Evolutionary conservation across 2,888 invertebrate species (phyloP).

Genomic region (Calliopum simillimum): DNA sequence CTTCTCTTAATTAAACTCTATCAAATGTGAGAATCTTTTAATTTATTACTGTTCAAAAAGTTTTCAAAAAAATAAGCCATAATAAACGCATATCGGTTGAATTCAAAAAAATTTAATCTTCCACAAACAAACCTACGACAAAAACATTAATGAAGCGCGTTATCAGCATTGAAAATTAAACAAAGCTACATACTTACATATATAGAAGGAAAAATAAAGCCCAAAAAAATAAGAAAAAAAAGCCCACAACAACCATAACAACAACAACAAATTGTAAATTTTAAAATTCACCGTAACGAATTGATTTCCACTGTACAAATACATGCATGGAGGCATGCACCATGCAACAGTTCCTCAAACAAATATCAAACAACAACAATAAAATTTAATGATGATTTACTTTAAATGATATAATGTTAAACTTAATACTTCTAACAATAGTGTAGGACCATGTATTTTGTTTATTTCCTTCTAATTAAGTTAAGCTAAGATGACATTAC

Average conservation of each 20-base stretch:
- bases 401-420: slow-evolving; percentile 9
- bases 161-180: slow-evolving; percentile 14
- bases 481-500: no score
- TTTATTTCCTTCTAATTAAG: background rate
- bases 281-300: background rate
- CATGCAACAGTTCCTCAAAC: background rate
- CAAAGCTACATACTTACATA: no score
- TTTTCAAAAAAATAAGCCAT: background rate
- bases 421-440: no score
- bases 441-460: no score
- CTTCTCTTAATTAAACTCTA: no score
- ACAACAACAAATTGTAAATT: no score
- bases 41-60: background rate
- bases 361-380: background rate
- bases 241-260: background rate
- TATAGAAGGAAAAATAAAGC: background rate
- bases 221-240: no score
- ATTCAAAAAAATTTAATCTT: background rate
- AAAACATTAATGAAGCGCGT: slow-evolving; percentile 6
- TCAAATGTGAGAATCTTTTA: background rate
- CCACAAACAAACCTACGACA: slow-evolving; percentile 5
- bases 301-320: slow-evolving; percentile 1
- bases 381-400: slow-evolving; percentile 18
- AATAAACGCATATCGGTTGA: slow-evolving; percentile 1
- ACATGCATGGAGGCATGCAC: background rate